Evolutionary conservation across 2,113 vertebrate genomes (phyloP).

Genomic region (Tonatia bakeri): DNA sequence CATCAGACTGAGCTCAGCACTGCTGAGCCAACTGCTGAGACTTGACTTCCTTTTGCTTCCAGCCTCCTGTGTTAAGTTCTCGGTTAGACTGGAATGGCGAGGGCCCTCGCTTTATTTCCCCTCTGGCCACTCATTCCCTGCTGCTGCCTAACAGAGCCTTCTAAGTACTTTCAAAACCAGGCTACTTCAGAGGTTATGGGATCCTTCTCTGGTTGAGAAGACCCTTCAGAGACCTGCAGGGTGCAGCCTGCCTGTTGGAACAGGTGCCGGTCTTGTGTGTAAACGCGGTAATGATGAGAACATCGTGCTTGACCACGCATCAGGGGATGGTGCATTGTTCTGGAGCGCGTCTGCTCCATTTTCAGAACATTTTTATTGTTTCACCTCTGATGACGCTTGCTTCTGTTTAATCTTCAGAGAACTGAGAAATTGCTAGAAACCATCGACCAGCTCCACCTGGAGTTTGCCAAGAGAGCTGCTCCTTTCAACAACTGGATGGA

Average conservation of each 20-base stretch:
- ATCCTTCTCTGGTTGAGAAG: not conserved
- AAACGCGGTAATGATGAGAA: not conserved
- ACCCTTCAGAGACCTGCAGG: not conserved
- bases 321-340: not conserved
- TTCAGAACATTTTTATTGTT: not conserved
- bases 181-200: not conserved
- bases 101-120: too few relatives aligned
- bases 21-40: too few relatives aligned
- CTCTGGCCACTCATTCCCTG: too few relatives aligned
- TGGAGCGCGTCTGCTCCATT: not conserved
- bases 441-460: conserved; percentile 86
- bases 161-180: not conserved
- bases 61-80: too few relatives aligned
- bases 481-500: conserved; percentile 92
- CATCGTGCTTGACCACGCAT: not conserved
- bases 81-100: too few relatives aligned
- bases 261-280: not conserved
- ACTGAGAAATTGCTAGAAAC: conserved; percentile 87
- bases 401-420: conserved; percentile 75
- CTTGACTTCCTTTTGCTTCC: too few relatives aligned
- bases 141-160: not conserved
- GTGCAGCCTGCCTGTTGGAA: not conserved
- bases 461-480: conserved; percentile 86
- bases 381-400: not conserved
- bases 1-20: too few relatives aligned